phyloP scores from a whole-genome alignment of 1,140 invertebrate species.

The Oedothorax gibbosus region DNA sequence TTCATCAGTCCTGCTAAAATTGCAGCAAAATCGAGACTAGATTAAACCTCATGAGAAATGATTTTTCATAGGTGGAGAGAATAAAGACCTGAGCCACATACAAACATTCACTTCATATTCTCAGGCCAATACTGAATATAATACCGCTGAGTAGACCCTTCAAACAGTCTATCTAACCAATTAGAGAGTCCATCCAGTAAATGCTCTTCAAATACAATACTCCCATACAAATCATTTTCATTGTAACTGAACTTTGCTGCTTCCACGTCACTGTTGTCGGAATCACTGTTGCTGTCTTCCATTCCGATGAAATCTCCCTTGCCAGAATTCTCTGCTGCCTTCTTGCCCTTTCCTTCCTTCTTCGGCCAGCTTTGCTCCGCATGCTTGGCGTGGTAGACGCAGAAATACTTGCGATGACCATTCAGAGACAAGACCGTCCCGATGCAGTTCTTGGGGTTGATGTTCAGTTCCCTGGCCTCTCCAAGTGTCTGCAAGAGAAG shows the following conservation, averaged over 20 bases:
- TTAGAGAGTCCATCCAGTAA: slow-evolving; percentile 91
- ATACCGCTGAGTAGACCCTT: slow-evolving; percentile 93
- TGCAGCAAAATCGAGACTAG: too few species aligned
- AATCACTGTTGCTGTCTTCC: slow-evolving; percentile 69
- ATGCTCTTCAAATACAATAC: slow-evolving; percentile 74
- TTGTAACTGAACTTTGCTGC: slow-evolving; percentile 66
- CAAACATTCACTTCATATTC: slow-evolving; percentile 63
- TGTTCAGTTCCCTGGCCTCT: slow-evolving; percentile 82
- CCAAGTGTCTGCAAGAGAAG: slow-evolving; percentile 86
- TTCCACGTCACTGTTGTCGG: slow-evolving; percentile 76
- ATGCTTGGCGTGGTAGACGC: slow-evolving; percentile 97
- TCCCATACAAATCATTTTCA: slow-evolving; percentile 44
- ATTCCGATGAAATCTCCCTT: slow-evolving; percentile 65
- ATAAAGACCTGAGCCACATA: too few species aligned
- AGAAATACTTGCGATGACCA: slow-evolving; percentile 96
- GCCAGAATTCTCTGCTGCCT: slow-evolving; percentile 19
- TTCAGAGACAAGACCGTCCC: slow-evolving; percentile 97
- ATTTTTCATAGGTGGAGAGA: too few species aligned
- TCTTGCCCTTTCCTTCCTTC: slow-evolving; percentile 15
- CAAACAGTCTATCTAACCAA: slow-evolving; percentile 96
- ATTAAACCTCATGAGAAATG: too few species aligned
- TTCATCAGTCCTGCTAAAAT: too few species aligned
- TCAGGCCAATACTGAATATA: slow-evolving; percentile 98
- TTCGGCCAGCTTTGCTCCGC: slow-evolving; percentile 26
- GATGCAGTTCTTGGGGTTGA: slow-evolving; percentile 96